Conservation (phyloP, 2,888 invertebrate species). For the Dasypolia templi region DNA sequence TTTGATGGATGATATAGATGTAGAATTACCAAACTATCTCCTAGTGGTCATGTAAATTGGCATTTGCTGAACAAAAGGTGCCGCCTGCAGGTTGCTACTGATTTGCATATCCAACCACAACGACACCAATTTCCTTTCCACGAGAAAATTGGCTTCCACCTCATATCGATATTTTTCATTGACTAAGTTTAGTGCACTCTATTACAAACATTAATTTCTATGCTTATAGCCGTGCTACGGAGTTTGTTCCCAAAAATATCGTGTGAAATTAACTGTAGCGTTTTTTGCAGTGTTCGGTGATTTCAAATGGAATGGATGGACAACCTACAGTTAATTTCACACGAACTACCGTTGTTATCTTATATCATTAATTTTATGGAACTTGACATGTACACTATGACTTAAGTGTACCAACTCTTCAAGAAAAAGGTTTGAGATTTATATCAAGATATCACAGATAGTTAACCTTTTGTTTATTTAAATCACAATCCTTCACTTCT, state of each 20-base stretch:
- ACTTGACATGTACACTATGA: neutral
- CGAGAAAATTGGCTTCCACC: conserved; percentile 55
- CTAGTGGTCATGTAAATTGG: conserved; percentile 63
- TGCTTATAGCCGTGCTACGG: conserved; percentile 34
- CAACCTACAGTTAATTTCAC: too few species aligned
- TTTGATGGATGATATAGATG: conserved; percentile 23
- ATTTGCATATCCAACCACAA: conserved; percentile 67
- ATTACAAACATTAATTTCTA: conserved; percentile 56
- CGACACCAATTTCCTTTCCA: conserved; percentile 68
- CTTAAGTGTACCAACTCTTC: neutral
- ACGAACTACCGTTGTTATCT: conserved; percentile 2
- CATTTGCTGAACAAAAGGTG: conserved; percentile 59
- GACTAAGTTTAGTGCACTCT: conserved; percentile 49
- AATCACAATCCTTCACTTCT: neutral
- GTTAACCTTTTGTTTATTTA: too few species aligned
- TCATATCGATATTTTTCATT: conserved; percentile 53
- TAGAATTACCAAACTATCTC: conserved; percentile 34
- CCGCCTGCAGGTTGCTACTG: conserved; percentile 46
- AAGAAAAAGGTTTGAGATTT: neutral
- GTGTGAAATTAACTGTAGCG: conserved; percentile 18
- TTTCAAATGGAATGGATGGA: conserved; percentile 2
- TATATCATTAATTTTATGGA: neutral
- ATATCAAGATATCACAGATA: neutral
- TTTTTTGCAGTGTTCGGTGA: conserved; percentile 7
- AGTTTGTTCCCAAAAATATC: conserved; percentile 41